Percentiles rank a stretch among this genome's conserved stretches.
Evolutionary conservation across 2,113 vertebrate genomes (phyloP).

Genomic region (Lonchura striata): DNA sequence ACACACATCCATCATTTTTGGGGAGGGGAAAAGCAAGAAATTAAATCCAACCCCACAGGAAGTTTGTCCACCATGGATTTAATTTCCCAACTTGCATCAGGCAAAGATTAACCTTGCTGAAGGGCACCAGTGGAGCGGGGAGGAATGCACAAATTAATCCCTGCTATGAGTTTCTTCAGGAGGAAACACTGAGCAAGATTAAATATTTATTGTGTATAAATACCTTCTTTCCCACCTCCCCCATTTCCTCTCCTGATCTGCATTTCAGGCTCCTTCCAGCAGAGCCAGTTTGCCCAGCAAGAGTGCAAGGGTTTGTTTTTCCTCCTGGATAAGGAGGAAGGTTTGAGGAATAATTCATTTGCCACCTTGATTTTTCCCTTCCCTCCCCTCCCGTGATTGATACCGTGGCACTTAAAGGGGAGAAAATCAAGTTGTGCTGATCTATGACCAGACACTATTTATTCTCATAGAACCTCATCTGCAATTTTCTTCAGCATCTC

Average conservation of each 20-base stretch:
- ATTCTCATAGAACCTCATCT: not conserved
- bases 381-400: not conserved
- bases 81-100: slow-evolving; percentile 2
- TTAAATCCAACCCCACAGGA: not conserved
- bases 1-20: not conserved
- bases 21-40: not conserved
- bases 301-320: not conserved
- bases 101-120: slow-evolving; percentile 62
- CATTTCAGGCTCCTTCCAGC: not conserved
- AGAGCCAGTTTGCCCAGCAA: not conserved
- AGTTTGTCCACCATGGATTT: slow-evolving; percentile 27
- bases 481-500: slow-evolving; percentile 14
- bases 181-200: not conserved
- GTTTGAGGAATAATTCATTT: not conserved
- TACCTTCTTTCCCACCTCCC: not conserved
- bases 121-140: not conserved
- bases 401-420: not conserved
- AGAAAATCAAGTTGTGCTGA: slow-evolving; percentile 27
- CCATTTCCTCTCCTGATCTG: not conserved
- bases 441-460: slow-evolving; percentile 3
- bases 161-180: not conserved
- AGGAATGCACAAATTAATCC: not conserved
- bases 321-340: not conserved
- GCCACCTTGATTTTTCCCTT: not conserved
- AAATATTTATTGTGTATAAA: slow-evolving; percentile 15